A percentile compares a stretch with the other conserved stretches of the same genome.
These are phyloP conservation scores for Porites evermanni DNA, from an alignment of 92 coral and sea anemone species.

Conservation along the genomic window DNA sequence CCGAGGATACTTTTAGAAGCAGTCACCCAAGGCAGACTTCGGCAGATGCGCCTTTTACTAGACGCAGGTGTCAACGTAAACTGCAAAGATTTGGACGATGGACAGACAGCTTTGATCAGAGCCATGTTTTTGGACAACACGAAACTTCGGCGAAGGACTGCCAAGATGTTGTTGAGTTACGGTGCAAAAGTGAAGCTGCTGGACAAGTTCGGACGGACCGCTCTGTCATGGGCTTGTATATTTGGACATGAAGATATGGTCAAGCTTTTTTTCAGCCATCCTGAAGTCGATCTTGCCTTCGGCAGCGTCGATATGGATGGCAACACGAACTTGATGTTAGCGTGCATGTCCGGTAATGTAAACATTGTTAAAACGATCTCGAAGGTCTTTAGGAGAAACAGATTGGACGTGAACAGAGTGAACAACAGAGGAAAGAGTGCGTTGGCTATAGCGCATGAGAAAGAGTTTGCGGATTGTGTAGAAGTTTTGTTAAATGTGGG, in stretches of 20 bases:
- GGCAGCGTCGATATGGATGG: conserved; percentile 79
- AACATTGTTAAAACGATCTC: conserved; percentile 77
- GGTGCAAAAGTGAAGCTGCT: conserved; percentile 80
- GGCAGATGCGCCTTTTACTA: conserved; percentile 83
- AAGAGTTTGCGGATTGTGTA: conserved; percentile 71
- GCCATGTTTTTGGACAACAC: conserved; percentile 83
- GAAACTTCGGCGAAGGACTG: conserved; percentile 75
- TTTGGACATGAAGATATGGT: conserved; percentile 83
- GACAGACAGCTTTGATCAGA: conserved; percentile 87
- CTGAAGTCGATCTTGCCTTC: conserved; percentile 76
- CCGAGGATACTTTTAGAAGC: conserved; percentile 92
- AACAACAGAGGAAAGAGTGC: conserved; percentile 81
- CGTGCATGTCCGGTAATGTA: conserved; percentile 94
- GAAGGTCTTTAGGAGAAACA: conserved; percentile 69
- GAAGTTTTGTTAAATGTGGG: conserved; percentile 75
- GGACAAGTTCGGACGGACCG: conserved; percentile 76
- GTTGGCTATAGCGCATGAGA: conserved; percentile 63
- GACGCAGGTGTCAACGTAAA: conserved; percentile 95
- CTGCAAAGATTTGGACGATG: conserved; percentile 78
- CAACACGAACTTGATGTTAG: conserved; percentile 86
- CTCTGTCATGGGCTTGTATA: conserved; percentile 91
- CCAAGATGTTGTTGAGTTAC: conserved; percentile 78
- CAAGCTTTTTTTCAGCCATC: conserved; percentile 73
- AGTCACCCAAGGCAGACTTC: conserved; percentile 80
- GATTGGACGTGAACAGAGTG: conserved; percentile 78